These are phyloP conservation scores for Masnerella sp. DNA, from an alignment of 2,888 invertebrate genomes.

Conservation along the genomic window DNA sequence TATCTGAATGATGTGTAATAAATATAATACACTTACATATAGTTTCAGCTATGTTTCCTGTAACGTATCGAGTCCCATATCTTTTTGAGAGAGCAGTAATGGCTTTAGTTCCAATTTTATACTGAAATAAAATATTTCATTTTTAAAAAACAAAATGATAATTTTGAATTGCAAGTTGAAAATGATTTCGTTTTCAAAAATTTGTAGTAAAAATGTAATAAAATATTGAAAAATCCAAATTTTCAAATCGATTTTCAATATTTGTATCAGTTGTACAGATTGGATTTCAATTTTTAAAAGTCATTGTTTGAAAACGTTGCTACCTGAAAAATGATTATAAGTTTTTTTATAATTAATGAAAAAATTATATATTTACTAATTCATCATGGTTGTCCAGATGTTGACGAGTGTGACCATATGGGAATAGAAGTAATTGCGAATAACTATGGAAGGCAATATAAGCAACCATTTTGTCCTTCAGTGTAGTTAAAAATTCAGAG, in stretches of 20 bases:
- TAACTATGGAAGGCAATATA: conserved; percentile 88
- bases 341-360: neutral
- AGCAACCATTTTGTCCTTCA: conserved; percentile 79
- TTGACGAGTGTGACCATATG: conserved; percentile 83
- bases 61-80: conserved; percentile 81
- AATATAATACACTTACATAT: conserved; percentile 78
- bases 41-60: conserved; percentile 81
- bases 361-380: conserved; percentile 76
- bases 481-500: conserved; percentile 79
- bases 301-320: no score
- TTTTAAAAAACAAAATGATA: neutral
- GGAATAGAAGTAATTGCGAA: conserved; percentile 83
- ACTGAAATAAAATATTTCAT: conserved; percentile 24
- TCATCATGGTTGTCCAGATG: conserved; percentile 81
- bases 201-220: neutral
- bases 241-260: neutral
- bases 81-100: conserved; percentile 79
- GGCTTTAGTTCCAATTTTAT: conserved; percentile 71
- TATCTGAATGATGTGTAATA: neutral
- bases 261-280: no score
- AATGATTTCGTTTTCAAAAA: neutral
- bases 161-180: no score
- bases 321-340: neutral
- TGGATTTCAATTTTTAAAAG: no score
- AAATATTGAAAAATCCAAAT: neutral